Evolutionary conservation across 2,113 vertebrate genomes (phyloP), one percentile per base, ranked within the genome.

Genomic region (Peucedramus taeniatus): DNA sequence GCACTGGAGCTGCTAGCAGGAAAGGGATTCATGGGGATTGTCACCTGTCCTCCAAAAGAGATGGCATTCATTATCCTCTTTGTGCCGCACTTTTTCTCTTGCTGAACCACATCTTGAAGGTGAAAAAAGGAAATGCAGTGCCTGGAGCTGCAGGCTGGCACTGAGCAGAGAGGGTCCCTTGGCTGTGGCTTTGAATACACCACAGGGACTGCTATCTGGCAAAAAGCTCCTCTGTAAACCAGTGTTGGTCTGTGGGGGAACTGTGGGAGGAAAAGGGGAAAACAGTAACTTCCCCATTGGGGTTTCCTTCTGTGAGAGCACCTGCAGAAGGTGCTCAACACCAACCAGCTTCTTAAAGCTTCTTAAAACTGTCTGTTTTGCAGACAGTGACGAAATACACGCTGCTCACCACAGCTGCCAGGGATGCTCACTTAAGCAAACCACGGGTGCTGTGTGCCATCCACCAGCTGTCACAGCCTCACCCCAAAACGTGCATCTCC

Each of bases 391-490:
- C 18, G 37, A 74, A 39, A 40, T 75, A 21, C 37, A 31, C 80
- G 49, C 39, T 76, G 39, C 75, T 50, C 47, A 40, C n/a, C 63
- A 37, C 0, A 0, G 51, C 77, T 54, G n/a, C 19, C 59, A 57
- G 59, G 30, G 74, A 60, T 21, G 6, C 21, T 76, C 31, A 3
- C 23, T 69, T 63, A 3, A 40, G 39, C 30, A 86, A 85, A 26
- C 7, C 4, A 1, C 0, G 0, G 23, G 69, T 1, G 1, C 82
- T 66, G 24, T 0, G 2, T 2, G 2, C 30, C 27, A 69, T 24
- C 20, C 2, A 2, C 16, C 19, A 63, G 72, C 64, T 47, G 11
- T 5, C 2, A 0, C 31, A 47, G 35, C 37, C 53, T 74, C 60
- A 16, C 10, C 33, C 47, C 23, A 31, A 19, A 70, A 45, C 13